These are phyloP conservation scores for Physella acuta DNA, from an alignment of 1,140 invertebrate species.

Conservation along the genomic window DNA sequence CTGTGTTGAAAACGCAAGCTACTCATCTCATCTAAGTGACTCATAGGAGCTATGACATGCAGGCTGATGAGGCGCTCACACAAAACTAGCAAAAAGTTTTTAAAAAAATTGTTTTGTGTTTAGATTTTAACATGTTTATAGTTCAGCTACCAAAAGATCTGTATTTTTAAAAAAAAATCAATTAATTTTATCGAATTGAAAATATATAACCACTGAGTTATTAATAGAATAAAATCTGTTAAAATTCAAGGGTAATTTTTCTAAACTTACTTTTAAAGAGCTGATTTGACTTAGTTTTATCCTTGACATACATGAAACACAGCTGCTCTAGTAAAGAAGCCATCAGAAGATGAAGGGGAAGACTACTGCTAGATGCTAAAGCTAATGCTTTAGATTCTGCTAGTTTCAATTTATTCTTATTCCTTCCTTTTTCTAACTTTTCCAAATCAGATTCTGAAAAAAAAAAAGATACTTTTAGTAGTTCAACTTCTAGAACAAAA, in stretches of 20 bases:
- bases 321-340: slow-evolving; percentile 44
- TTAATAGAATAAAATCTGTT: neutral
- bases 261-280: slow-evolving; percentile 41
- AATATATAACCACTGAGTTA: too few species aligned
- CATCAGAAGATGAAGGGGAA: slow-evolving; percentile 47
- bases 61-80: slow-evolving; percentile 44
- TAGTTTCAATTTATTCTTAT: too few species aligned
- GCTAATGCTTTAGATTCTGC: slow-evolving; percentile 8
- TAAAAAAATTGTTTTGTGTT: too few species aligned
- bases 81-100: too few species aligned
- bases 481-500: too few species aligned
- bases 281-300: slow-evolving; percentile 33
- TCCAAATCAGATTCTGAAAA: too few species aligned
- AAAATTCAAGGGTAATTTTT: neutral
- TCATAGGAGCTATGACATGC: slow-evolving; percentile 44
- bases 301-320: slow-evolving; percentile 39
- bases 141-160: too few species aligned
- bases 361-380: slow-evolving; percentile 27
- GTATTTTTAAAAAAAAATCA: too few species aligned
- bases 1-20: slow-evolving; percentile 44
- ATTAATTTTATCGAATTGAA: too few species aligned
- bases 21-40: slow-evolving; percentile 49
- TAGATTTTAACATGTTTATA: too few species aligned
- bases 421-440: too few species aligned
- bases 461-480: too few species aligned